Base-by-base conservation (phyloP, 2,113 vertebrate species). In the Spea multiplicata region DNA sequence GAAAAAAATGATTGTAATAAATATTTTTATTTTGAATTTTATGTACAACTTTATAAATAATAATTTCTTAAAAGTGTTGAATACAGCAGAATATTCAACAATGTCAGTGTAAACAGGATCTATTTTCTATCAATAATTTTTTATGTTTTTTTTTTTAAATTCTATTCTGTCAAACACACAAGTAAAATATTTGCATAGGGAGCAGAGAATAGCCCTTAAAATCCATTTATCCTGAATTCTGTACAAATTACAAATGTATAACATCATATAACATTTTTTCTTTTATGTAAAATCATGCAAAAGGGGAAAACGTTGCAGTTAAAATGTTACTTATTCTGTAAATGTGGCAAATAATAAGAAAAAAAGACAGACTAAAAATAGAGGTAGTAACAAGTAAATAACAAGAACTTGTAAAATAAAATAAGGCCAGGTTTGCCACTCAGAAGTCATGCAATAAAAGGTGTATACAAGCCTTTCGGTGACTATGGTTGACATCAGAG, bases 121-220 rank as follows among this genome's bases (percentile, higher is more conserved):
- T 83, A 82, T 88, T 84, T 80, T 87, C 89, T 85, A 85, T 85
- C 61, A 50, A 71, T 5, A 64, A 88, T 86, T 89, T 86, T 82
- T 87, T 85, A 84, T 82, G 70, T 78, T 82, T 79, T 83, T 80
- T 83, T 81, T 82, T 88, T 87, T 84, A 89, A 92, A 89, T 88
- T 86, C 85, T 88, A 91, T 91, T 89, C 90, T 91, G 86, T 91
- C 86, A 89, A 89, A 91, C 45, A 88, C 89, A 93, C 89, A 91
- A 87, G 90, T 91, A 92, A 93, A 91, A 90, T 90, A 92, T 91
- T 94, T 93, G 93, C 93, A 94, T 94, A 94, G 92, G 91, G 93
- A 93, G 88, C 89, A 91, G 89, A 87, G 88, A 91, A 92, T 94
- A 94, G 93, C 93, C 93, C 93, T 94, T 93, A 89, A 86, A 89